phyloP scores from a whole-genome alignment of 2,113 vertebrate genomes.

The Hypomesus transpacificus region DNA sequence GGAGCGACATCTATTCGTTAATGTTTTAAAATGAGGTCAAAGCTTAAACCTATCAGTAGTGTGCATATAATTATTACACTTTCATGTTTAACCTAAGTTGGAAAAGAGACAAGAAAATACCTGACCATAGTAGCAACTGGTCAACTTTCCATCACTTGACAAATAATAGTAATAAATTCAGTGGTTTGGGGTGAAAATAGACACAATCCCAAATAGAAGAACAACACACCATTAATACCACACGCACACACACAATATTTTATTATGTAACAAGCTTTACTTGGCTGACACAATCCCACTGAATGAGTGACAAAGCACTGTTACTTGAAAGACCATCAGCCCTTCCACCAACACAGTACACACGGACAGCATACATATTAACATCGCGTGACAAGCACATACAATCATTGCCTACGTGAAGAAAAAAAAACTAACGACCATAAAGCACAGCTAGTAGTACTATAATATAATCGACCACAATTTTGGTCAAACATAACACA shows the following conservation, averaged over 20 bases:
- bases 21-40: constrained; percentile 21
- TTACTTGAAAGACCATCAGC: constrained; percentile 37
- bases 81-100: neutral
- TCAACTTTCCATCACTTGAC: neutral
- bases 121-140: neutral
- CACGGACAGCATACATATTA: constrained; percentile 33
- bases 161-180: neutral
- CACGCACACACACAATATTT: constrained; percentile 52
- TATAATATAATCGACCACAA: neutral
- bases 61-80: neutral
- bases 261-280: constrained; percentile 67
- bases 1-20: constrained; percentile 17
- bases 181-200: neutral
- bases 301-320: constrained; percentile 25
- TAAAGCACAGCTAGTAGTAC: neutral
- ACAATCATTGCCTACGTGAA: constrained; percentile 25
- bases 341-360: constrained; percentile 35
- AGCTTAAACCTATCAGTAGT: neutral
- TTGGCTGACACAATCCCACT: constrained; percentile 47
- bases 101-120: neutral
- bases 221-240: constrained; percentile 17
- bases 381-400: neutral
- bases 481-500: neutral
- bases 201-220: neutral
- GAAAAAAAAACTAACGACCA: constrained; percentile 19